Evolutionary conservation across 2,888 invertebrate genomes (phyloP), one percentile per base, ranked within the genome.

Genomic region (Molorchus minor): DNA sequence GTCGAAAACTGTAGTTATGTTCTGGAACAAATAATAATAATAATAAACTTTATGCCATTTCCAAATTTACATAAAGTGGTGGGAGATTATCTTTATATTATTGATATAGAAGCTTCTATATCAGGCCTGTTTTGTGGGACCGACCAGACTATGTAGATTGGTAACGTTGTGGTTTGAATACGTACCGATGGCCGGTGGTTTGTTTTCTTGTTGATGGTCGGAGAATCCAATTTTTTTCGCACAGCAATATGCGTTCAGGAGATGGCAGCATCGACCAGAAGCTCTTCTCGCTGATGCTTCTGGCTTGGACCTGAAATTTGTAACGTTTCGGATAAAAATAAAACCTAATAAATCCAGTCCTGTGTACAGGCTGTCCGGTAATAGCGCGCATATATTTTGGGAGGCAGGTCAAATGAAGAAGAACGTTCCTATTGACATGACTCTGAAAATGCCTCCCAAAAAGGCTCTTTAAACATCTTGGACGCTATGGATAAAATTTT

Each of bases 1-100:
- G 77, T 0, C 91, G 89, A 63, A 93, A 83, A 78, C 90, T 90
- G 58, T 91, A 81, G 80, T 90, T 91, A 75, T 91, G 91, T 71
- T 91, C 91, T 88, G 82, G 72, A 73, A 56, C 55, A 46, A 58
- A 5, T 36, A n/a, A 17, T 29, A 25, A 12, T 7, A 19, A n/a
- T 61, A 13, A 30, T 13, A 30, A 21, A 38, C 38, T 30, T 33
- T 10, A 21, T 30, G 30, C 29, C 15, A 7, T n/a, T n/a, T n/a
- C n/a, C n/a, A n/a, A n/a, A n/a, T n/a, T n/a, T n/a, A n/a, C n/a
- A n/a, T n/a, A n/a, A n/a, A n/a, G n/a, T n/a, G n/a, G n/a, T n/a
- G n/a, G n/a, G n/a, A n/a, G n/a, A n/a, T n/a, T n/a, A n/a, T n/a
- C n/a, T n/a, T n/a, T n/a, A n/a, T n/a, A n/a, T n/a, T n/a, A n/a